Evolutionary conservation across 2,113 vertebrate species (phyloP).

Genomic region (Gadus macrocephalus): DNA sequence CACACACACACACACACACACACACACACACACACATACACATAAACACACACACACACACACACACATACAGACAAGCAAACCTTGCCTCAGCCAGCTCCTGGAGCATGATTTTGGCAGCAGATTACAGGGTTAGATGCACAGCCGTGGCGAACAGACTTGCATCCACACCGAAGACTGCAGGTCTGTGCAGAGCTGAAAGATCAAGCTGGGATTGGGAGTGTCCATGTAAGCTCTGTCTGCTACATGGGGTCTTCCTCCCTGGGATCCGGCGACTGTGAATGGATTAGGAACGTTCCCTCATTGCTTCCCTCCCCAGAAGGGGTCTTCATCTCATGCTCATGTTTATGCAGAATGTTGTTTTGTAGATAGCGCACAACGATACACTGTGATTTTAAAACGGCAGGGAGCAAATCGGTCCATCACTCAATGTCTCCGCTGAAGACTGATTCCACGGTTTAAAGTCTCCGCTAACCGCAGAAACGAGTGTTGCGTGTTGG

Average conservation of each 20-base stretch:
- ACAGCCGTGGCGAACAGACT: background rate
- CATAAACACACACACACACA: constrained; percentile 17
- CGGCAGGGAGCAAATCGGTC: too few relatives aligned
- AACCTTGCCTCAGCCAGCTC: constrained; percentile 34
- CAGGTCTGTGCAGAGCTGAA: constrained; percentile 23
- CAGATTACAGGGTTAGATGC: constrained; percentile 47
- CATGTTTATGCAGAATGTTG: too few relatives aligned
- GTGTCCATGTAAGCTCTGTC: constrained; percentile 15
- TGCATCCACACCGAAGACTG: background rate
- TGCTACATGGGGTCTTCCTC: constrained; percentile 17
- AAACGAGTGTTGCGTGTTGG: too few relatives aligned
- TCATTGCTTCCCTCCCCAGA: too few relatives aligned
- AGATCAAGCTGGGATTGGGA: too few relatives aligned
- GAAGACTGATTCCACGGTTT: too few relatives aligned
- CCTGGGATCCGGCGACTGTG: background rate
- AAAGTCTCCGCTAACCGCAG: too few relatives aligned
- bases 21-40: background rate
- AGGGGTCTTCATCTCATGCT: too few relatives aligned
- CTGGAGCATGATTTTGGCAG: constrained; percentile 47
- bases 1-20: too few relatives aligned
- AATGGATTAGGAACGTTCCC: background rate
- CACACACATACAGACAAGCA: constrained; percentile 1
- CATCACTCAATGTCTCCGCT: too few relatives aligned
- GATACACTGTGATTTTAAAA: too few relatives aligned
- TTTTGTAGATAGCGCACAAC: too few relatives aligned